A percentile compares a stretch with the other conserved stretches of the same genome.
Evolutionary conservation across 2,113 vertebrate genomes (phyloP).

Genomic region (Orycteropus afer): DNA sequence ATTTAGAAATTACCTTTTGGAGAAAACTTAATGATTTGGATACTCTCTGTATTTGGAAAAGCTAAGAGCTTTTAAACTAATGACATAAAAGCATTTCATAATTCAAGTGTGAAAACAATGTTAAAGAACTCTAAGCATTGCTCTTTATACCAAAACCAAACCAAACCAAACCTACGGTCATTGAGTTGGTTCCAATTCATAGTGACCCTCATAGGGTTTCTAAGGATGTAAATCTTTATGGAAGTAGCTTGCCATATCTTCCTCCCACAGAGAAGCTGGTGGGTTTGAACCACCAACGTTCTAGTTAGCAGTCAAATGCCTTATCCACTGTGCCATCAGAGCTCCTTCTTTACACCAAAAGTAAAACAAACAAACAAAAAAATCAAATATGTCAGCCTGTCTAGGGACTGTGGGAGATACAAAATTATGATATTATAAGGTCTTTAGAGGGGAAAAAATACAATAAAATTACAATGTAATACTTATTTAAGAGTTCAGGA

Average conservation of each 20-base stretch:
- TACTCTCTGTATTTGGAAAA: conserved; percentile 9
- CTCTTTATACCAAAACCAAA: conserved; percentile 19
- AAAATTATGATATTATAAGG: background rate
- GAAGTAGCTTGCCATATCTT: too few species aligned
- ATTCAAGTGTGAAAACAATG: background rate
- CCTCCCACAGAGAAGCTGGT: too few species aligned
- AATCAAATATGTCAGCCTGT: background rate
- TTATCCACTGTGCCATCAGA: too few species aligned
- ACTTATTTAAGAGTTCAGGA: background rate
- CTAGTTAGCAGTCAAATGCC: too few species aligned
- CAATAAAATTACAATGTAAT: background rate
- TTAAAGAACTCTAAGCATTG: conserved; percentile 30
- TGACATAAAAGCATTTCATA: conserved; percentile 13
- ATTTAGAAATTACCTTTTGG: conserved; percentile 34
- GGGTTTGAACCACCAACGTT: too few species aligned
- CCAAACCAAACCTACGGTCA: too few species aligned
- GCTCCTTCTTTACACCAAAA: conserved; percentile 21
- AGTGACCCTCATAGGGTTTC: too few species aligned
- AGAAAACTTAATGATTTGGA: conserved; percentile 19
- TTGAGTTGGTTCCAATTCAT: too few species aligned
- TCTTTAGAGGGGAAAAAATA: background rate
- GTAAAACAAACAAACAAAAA: too few species aligned
- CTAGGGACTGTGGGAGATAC: background rate
- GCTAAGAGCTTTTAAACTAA: conserved; percentile 20
- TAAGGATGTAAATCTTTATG: too few species aligned